phyloP scores from a whole-genome alignment of 2,797 vertebrate species.

The Bradypodion pumilum region DNA sequence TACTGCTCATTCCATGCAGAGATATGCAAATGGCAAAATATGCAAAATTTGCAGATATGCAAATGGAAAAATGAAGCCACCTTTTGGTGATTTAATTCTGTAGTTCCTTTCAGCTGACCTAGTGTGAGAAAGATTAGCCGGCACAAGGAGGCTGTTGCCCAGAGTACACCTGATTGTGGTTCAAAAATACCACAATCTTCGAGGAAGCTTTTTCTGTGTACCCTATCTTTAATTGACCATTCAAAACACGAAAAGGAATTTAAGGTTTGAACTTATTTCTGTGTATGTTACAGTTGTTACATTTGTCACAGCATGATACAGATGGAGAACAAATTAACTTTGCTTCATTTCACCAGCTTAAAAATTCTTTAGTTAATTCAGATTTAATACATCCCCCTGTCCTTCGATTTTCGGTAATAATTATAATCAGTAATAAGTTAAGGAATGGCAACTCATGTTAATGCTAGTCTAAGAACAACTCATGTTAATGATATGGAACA shows the following conservation, averaged over 20 bases:
- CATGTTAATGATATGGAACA: constrained; percentile 36
- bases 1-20: no score
- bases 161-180: no score
- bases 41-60: no score
- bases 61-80: no score
- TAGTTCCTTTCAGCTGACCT: no score
- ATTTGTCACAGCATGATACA: background rate
- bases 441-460: constrained; percentile 28
- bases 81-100: no score
- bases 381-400: background rate
- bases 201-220: no score
- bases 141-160: no score
- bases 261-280: background rate
- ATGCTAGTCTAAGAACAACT: constrained; percentile 37
- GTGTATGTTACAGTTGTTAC: background rate
- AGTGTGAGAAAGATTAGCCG: no score
- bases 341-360: background rate
- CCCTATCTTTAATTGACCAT: background rate
- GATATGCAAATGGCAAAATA: no score
- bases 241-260: background rate
- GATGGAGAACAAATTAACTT: background rate
- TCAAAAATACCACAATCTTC: no score
- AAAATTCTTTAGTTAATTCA: constrained; percentile 9
- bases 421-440: background rate
- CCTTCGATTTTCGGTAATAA: constrained; percentile 2